These are phyloP conservation scores for Cyanoderma ruficeps DNA, from an alignment of 2,113 vertebrate species.

Conservation along the genomic window DNA sequence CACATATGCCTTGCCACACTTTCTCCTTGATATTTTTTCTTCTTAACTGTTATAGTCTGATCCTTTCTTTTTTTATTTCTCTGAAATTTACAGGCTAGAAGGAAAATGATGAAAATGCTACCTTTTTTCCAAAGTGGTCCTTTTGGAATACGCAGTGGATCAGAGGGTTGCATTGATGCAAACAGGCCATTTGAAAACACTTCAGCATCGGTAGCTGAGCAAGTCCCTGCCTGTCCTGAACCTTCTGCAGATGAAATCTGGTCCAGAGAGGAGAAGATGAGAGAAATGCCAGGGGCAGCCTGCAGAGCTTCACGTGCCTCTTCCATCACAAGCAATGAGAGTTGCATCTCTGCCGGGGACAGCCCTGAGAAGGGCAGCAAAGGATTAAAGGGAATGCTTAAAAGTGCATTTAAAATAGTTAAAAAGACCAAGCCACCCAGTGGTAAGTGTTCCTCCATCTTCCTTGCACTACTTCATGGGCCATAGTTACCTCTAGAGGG, in stretches of 20 bases:
- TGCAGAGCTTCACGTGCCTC: constrained; percentile 9
- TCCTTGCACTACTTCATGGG: neutral
- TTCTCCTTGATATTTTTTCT: neutral
- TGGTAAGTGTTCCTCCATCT: constrained; percentile 30
- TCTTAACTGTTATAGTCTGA: neutral
- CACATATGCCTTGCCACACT: neutral
- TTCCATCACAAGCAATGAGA: constrained; percentile 26
- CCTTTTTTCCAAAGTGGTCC: constrained; percentile 53
- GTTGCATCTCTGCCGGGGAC: neutral
- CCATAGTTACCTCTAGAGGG: neutral
- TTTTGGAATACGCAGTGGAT: constrained; percentile 5
- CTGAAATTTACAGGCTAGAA: constrained; percentile 46
- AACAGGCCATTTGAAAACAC: neutral
- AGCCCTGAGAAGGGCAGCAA: constrained; percentile 42
- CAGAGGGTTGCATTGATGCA: neutral
- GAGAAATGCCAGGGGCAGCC: neutral
- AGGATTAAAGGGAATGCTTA: constrained; percentile 43
- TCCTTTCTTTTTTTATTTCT: neutral
- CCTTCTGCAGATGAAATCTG: constrained; percentile 2
- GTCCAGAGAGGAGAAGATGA: constrained; percentile 9
- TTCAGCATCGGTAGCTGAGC: neutral
- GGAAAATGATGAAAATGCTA: constrained; percentile 63
- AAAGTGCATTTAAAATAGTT: neutral
- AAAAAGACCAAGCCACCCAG: constrained; percentile 41
- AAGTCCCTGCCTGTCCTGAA: neutral